A percentile compares a stretch with the other conserved stretches of the same genome.
Conservation (phyloP, 2,888 invertebrate species). For the Galeruca laticollis region DNA sequence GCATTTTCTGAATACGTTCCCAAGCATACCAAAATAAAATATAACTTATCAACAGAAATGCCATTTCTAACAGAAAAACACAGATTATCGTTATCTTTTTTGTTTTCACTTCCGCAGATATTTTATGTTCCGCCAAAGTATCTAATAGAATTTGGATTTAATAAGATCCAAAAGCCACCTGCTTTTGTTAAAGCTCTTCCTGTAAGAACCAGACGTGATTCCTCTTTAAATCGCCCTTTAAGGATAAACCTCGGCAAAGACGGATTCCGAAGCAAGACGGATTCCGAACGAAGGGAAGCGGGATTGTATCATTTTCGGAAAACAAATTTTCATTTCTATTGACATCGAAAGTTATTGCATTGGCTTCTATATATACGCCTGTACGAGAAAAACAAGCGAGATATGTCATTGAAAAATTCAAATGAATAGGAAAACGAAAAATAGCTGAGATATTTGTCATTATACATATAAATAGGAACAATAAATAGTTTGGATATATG, state of each 20-base stretch:
- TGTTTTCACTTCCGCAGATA: slow-evolving; percentile 1
- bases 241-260: slow-evolving; percentile 34
- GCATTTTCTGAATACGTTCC: no score
- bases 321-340: slow-evolving; percentile 36
- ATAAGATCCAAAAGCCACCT: slow-evolving; percentile 52
- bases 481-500: background rate
- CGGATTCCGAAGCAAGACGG: slow-evolving; percentile 23
- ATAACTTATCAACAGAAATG: no score
- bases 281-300: slow-evolving; percentile 27
- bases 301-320: slow-evolving; percentile 30
- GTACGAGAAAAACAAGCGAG: background rate
- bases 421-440: background rate
- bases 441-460: background rate
- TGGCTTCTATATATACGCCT: slow-evolving; percentile 13
- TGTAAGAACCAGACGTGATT: slow-evolving; percentile 39
- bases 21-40: no score
- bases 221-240: slow-evolving; percentile 43
- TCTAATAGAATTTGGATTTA: slow-evolving; percentile 52
- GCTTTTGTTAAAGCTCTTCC: slow-evolving; percentile 38
- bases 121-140: slow-evolving; percentile 24
- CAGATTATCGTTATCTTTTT: background rate
- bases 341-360: slow-evolving; percentile 25
- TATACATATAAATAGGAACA: background rate
- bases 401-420: background rate
- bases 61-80: background rate